Percentiles rank a stretch among this genome's conserved stretches.
Conservation (phyloP, 2,888 invertebrate genomes). For the Biston betularia region DNA sequence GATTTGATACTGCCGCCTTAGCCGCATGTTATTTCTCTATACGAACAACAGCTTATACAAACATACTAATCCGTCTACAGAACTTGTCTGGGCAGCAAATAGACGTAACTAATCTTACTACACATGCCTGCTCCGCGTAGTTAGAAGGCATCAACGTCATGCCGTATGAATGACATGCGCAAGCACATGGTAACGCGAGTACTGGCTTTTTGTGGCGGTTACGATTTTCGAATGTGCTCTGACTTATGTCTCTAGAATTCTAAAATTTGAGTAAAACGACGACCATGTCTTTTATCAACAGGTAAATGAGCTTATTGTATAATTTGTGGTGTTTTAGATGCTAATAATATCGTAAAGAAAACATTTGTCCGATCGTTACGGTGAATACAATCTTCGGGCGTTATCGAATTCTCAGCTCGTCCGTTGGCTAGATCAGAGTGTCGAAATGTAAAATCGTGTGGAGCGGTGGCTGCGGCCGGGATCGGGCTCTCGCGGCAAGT, state of each 20-base stretch:
- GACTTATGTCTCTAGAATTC: constrained; percentile 3
- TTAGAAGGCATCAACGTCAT: constrained; percentile 64
- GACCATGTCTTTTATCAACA: constrained; percentile 1
- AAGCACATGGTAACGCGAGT: constrained; percentile 35
- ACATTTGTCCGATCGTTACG: constrained; percentile 4
- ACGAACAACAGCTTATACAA: constrained; percentile 35
- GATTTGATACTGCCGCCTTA: constrained; percentile 27
- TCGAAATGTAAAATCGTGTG: constrained; percentile 44
- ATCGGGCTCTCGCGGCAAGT: constrained; percentile 79
- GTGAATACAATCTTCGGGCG: not conserved
- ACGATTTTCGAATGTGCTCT: constrained; percentile 23
- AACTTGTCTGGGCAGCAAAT: constrained; percentile 62
- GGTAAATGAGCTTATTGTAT: constrained; percentile 10
- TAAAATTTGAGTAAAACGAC: constrained; percentile 18
- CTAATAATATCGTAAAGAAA: not conserved
- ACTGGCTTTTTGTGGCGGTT: constrained; percentile 37
- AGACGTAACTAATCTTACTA: constrained; percentile 69
- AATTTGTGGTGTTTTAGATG: not conserved
- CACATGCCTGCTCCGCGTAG: constrained; percentile 49
- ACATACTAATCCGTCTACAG: constrained; percentile 51
- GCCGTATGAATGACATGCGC: constrained; percentile 77
- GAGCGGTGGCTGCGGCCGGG: constrained; percentile 45
- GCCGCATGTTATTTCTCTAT: constrained; percentile 25
- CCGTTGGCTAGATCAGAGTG: constrained; percentile 54
- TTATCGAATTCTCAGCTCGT: constrained; percentile 35